Evolutionary conservation across 1,140 invertebrate genomes (phyloP).

Genomic region (Drosophila baimaii): DNA sequence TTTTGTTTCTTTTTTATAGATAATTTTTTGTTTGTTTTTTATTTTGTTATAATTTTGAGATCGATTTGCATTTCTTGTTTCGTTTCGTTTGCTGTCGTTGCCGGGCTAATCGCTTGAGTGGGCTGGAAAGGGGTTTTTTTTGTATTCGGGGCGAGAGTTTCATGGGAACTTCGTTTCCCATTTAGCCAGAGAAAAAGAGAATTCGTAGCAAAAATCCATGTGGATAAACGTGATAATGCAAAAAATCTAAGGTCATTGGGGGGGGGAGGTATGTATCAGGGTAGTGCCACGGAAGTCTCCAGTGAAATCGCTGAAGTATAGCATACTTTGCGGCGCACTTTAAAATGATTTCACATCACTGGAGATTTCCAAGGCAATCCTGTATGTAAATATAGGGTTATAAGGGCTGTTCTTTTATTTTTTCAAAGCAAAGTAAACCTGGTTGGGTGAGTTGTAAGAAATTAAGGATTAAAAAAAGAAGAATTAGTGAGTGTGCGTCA

Average conservation of each 20-base stretch:
- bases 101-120: conserved; percentile 27
- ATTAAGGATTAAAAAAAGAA: not conserved
- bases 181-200: conserved; percentile 33
- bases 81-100: conserved; percentile 40
- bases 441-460: conserved; percentile 16
- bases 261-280: conserved; percentile 1
- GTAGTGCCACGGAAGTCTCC: not conserved
- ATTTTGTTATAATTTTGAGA: conserved; percentile 81
- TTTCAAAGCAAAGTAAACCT: conserved; percentile 77
- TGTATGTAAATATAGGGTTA: not conserved
- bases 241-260: conserved; percentile 19
- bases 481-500: conserved; percentile 18
- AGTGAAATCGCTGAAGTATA: not conserved
- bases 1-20: conserved; percentile 42
- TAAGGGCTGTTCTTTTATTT: not conserved
- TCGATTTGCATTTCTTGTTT: conserved; percentile 74
- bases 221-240: conserved; percentile 24
- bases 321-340: not conserved
- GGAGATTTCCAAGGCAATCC: not conserved
- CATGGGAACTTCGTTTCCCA: conserved; percentile 7
- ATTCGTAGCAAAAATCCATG: conserved; percentile 26
- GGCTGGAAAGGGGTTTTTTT: conserved; percentile 10
- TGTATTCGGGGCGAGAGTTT: conserved; percentile 4
- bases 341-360: not conserved
- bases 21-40: conserved; percentile 59